Evolutionary conservation across 2,888 invertebrate genomes (phyloP), one percentile per base, ranked within the genome.

Genomic region (Eupsilia transversa): DNA sequence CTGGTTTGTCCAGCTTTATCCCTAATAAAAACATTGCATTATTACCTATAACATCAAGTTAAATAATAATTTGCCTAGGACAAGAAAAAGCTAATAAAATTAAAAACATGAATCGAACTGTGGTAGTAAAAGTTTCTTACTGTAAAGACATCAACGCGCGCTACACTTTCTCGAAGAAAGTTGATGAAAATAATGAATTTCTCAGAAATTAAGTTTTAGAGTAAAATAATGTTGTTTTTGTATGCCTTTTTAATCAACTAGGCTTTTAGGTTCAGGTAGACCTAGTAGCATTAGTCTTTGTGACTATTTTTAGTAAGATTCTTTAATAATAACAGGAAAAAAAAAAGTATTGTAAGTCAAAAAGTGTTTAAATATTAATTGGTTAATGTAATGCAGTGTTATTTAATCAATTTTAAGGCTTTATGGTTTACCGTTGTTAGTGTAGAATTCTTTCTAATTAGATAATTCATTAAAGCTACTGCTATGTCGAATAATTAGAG

Each of bases 71-170:
- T n/a, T 10, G 23, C 38, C 3, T 38, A 27, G 5, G 9, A 5
- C 3, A 5, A 61, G 6, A 61, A 61, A 38, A 1, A 12, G 14
- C 7, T 1, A 14, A 17, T 49, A 57, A 49, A 35, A 64, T 35
- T 30, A 3, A 54, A 75, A 43, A 20, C n/a, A 20, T 30, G 1
- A 33, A 46, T 41, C 20, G n/a, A 20, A 54, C 14, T 63, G 4
- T 6, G 6, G 35, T 41, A 52, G 41, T 70, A 77, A 65, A 71
- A 85, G 84, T 90, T 83, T 89, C 86, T 77, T 80, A 57, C 46
- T 70, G 2, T 41, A 88, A 85, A 90, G 90, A 92, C 87, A 79
- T 92, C 90, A 91, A 91, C 91, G 91, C 87, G 88, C 80, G 66
- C 72, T 9, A 49, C 43, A 57, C 72, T 83, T 88, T 89, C 87